Base-by-base conservation (phyloP, 2,888 invertebrate genomes). In the Megastigmus dorsalis region DNA sequence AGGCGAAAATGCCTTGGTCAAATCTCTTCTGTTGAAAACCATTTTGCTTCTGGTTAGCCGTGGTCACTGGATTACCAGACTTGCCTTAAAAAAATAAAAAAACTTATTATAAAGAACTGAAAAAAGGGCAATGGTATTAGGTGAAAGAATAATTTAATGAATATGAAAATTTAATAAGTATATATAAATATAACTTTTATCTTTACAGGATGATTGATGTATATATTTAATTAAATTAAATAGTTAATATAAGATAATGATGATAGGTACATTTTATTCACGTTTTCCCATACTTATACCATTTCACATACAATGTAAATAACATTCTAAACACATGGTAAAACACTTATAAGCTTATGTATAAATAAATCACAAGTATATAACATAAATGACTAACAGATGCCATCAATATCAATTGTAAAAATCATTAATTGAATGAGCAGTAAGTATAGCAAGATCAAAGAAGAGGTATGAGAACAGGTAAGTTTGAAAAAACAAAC, bases 1-100 rank as follows among this genome's bases (percentile, higher is more conserved):
- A 2, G 86, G 85, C 74, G 86, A 85, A 73, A 84, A 83, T n/a
- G 82, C 79, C 70, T 84, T 85, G 38, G 81, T 80, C 71, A 84
- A 74, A 71, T 86, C 83, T 52, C 79, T 83, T 60, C 82, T 84
- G 71, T 84, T 85, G 73, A 82, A 82, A 41, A 87, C 86, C 86
- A 86, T 87, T 38, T 73, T 75, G 43, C 2, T n/a, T 68, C 18
- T 67, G 48, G 36, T 54, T 67, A 28, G 26, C 30, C 57, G 9
- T 76, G 66, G 63, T 57, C 50, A 57, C 59, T 63, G 67, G 5
- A 41, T 63, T 26, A 71, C 57, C 71, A 76, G 66, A 62, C 45
- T 62, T 41, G 20, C 69, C 76, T 76, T 9, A 69, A 73, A 67
- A 71, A 9, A 55, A 36, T n/a, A 30, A 36, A 41, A 62, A 33